Conservation (phyloP, 1,140 invertebrate species). For the Wiebesia pumilae region DNA sequence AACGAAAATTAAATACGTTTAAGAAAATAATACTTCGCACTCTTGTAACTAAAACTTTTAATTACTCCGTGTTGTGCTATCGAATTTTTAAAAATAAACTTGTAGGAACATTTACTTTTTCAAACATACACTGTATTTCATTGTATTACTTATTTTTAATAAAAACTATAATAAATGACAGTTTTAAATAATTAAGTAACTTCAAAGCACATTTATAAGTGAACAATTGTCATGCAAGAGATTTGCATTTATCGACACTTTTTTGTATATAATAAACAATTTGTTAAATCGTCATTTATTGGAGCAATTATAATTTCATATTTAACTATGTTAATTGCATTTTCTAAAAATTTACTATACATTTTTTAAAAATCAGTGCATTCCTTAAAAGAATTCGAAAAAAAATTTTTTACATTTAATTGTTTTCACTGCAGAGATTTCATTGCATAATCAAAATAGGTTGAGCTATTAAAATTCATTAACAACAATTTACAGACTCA, state of each 20-base stretch:
- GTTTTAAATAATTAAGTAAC: conserved; percentile 41
- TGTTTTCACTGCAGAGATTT: conserved; percentile 36
- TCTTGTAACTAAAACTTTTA: conserved; percentile 28
- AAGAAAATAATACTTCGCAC: conserved; percentile 46
- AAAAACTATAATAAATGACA: conserved; percentile 38
- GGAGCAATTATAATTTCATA: conserved; percentile 45
- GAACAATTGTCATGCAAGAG: conserved; percentile 31
- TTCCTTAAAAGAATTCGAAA: conserved; percentile 43
- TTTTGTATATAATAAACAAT: conserved; percentile 34
- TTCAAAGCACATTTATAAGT: conserved; percentile 37
- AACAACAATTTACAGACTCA: conserved; percentile 45
- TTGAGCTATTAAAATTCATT: conserved; percentile 46
- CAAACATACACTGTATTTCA: conserved; percentile 23
- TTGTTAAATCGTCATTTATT: conserved; percentile 44
- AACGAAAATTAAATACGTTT: conserved; percentile 43
- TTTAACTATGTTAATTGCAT: conserved; percentile 32
- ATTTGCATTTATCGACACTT: conserved; percentile 43
- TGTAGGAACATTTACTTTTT: conserved; percentile 43
- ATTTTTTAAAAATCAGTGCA: conserved; percentile 40
- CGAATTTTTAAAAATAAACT: conserved; percentile 1
- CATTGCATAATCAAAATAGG: conserved; percentile 33
- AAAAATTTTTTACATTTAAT: conserved; percentile 26
- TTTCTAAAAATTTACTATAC: conserved; percentile 41
- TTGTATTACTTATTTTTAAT: conserved; percentile 30
- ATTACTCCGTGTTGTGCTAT: conserved; percentile 18